Evolutionary conservation across 37 sponge, comb jelly and placozoan species (phyloP).

Genomic region (Cliona cf. orientalis): DNA sequence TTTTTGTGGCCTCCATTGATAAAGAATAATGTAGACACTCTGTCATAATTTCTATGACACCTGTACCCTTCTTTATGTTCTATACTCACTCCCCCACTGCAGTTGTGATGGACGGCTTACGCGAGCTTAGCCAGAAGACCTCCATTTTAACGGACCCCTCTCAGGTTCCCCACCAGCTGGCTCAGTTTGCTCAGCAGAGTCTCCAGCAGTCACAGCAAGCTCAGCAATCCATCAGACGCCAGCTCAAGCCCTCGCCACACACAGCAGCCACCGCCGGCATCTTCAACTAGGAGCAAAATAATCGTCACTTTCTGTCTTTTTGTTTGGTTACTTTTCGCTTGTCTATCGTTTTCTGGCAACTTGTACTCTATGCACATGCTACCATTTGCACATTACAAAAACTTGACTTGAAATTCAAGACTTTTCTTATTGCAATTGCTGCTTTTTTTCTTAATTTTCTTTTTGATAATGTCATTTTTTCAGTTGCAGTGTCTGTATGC

Average conservation of each 20-base stretch:
- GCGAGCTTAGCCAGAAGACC: constrained; percentile 78
- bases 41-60: neutral
- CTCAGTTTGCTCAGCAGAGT: constrained; percentile 50
- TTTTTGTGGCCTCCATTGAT: neutral
- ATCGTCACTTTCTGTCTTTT: neutral
- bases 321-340: too few species aligned
- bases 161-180: constrained; percentile 73
- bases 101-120: constrained; percentile 81
- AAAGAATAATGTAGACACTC: neutral
- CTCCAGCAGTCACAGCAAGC: constrained; percentile 9
- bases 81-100: neutral
- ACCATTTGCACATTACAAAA: too few species aligned
- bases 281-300: neutral
- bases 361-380: too few species aligned
- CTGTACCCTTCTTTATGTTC: neutral
- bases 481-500: too few species aligned
- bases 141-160: constrained; percentile 82
- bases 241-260: neutral
- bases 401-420: too few species aligned
- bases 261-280: neutral
- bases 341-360: too few species aligned
- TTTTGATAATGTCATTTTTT: too few species aligned
- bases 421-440: too few species aligned
- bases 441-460: too few species aligned
- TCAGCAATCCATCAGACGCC: constrained; percentile 1